Percentiles rank a stretch among this genome's conserved stretches.
These are phyloP conservation scores for Noctilio leporinus DNA, from an alignment of 2,113 vertebrate genomes.

Conservation along the genomic window DNA sequence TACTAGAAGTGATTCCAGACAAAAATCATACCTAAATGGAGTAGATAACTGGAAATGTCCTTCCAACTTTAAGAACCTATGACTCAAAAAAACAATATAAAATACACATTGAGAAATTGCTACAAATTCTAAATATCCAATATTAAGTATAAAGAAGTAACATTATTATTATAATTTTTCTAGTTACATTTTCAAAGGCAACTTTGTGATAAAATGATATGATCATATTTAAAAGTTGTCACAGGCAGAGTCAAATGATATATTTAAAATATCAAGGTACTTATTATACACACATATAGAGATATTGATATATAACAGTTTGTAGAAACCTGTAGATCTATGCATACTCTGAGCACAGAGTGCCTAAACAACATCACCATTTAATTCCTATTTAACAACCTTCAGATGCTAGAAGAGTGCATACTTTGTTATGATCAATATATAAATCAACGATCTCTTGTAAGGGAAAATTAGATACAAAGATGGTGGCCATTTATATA, in stretches of 20 bases:
- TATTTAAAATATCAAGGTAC: background rate
- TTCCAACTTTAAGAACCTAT: background rate
- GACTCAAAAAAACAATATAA: slow-evolving; percentile 13
- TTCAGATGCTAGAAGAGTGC: background rate
- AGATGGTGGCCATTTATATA: background rate
- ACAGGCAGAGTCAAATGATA: background rate
- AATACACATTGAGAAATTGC: background rate
- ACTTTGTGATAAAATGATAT: background rate
- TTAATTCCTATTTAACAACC: background rate
- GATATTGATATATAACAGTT: background rate
- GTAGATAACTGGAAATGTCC: background rate
- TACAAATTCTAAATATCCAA: background rate
- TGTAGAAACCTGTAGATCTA: background rate
- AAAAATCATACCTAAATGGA: background rate
- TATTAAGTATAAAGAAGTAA: slow-evolving; percentile 19
- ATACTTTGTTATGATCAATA: background rate
- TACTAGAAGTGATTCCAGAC: background rate
- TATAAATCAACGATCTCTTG: background rate
- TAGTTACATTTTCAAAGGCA: slow-evolving; percentile 11
- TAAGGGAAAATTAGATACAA: background rate
- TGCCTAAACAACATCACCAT: background rate
- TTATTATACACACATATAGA: background rate
- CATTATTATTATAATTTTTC: background rate
- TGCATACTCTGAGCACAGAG: background rate
- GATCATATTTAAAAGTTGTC: background rate